A percentile compares a stretch with the other conserved stretches of the same genome.
Evolutionary conservation across 2,797 vertebrate genomes (phyloP).

Genomic region (Pteropus rufus): DNA sequence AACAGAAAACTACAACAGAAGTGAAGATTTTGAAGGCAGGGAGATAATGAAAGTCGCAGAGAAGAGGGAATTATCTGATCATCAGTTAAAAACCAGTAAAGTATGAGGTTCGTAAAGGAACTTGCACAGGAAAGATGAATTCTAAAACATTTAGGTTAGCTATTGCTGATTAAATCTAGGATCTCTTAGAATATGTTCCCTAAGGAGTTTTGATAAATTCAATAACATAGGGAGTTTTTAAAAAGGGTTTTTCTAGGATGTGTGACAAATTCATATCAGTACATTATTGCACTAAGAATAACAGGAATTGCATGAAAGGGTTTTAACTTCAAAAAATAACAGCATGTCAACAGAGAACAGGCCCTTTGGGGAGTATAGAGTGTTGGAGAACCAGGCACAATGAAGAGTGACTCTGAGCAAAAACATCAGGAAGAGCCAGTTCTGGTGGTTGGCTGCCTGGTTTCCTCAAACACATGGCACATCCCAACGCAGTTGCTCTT

Average conservation of each 20-base stretch:
- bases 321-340: background rate
- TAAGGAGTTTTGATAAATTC: background rate
- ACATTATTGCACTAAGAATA: background rate
- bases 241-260: background rate
- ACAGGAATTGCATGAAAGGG: background rate
- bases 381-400: background rate
- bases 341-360: background rate
- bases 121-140: background rate
- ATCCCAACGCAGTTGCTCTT: conserved; percentile 46
- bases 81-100: background rate
- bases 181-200: background rate
- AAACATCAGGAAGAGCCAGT: background rate
- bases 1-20: background rate
- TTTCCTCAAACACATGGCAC: background rate
- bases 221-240: background rate
- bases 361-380: background rate
- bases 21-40: background rate
- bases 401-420: background rate
- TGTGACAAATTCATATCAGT: background rate
- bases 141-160: background rate
- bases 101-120: background rate
- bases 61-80: background rate
- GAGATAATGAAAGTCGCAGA: background rate
- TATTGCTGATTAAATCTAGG: background rate
- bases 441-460: background rate